Percentiles rank a stretch among this genome's conserved stretches.
Evolutionary conservation across 2,113 vertebrate genomes (phyloP).

Genomic region (Pseudorectes ferrugineus): DNA sequence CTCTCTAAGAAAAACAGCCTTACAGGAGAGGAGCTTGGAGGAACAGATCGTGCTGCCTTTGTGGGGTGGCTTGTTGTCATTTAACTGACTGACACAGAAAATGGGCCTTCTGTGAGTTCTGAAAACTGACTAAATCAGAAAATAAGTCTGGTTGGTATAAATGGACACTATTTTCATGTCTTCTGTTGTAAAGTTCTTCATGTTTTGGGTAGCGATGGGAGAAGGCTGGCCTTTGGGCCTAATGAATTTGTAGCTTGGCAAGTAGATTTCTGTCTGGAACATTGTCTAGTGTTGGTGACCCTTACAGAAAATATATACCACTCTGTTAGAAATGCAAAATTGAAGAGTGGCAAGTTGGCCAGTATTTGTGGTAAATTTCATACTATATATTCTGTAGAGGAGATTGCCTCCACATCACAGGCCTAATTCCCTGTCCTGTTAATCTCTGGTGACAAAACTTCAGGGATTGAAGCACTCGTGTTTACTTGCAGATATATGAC

Average conservation of each 20-base stretch:
- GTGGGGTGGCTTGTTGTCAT: not conserved
- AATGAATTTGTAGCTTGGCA: not conserved
- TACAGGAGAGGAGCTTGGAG: not conserved
- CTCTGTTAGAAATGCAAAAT: not conserved
- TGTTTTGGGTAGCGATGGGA: not conserved
- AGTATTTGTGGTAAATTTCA: not conserved
- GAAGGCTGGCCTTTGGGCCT: not conserved
- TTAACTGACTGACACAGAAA: not conserved
- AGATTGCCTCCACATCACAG: not conserved
- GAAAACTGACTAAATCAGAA: not conserved
- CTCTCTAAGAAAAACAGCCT: not conserved
- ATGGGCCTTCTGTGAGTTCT: not conserved
- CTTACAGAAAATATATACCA: not conserved
- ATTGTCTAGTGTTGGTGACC: not conserved
- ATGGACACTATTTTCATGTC: not conserved
- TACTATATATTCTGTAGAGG: not conserved
- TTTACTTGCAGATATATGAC: not conserved
- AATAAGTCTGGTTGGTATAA: not conserved
- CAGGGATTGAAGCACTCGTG: not conserved
- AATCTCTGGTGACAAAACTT: not conserved
- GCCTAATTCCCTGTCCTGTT: not conserved
- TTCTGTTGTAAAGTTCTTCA: not conserved
- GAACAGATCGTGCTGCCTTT: not conserved
- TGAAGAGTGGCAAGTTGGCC: not conserved
- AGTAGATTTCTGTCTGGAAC: not conserved